These are phyloP conservation scores for Ariopsis seemanni DNA, from an alignment of 2,113 vertebrate genomes.

Conservation along the genomic window DNA sequence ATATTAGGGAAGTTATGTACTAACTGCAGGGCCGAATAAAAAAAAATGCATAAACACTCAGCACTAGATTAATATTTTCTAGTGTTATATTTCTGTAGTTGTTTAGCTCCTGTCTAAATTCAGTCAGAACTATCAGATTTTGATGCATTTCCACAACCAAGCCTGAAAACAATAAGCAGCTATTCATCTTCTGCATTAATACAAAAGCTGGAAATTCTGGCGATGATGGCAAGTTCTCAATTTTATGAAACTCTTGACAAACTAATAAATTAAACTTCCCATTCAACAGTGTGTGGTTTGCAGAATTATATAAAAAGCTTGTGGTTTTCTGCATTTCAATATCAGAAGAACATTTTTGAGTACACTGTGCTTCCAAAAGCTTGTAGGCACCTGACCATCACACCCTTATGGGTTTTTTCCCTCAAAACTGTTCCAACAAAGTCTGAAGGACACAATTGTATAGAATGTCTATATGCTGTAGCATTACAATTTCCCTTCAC, in stretches of 20 bases:
- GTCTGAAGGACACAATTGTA: background rate
- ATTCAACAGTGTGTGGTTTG: background rate
- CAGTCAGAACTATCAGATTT: background rate
- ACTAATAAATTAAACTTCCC: background rate
- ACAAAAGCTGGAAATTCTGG: background rate
- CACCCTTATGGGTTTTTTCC: background rate
- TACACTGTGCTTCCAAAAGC: background rate
- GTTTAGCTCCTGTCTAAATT: background rate
- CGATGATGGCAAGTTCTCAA: background rate
- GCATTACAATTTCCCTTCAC: background rate
- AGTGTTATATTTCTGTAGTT: background rate
- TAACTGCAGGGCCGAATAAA: background rate
- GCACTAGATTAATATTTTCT: too few relatives aligned
- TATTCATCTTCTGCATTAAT: background rate
- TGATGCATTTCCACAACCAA: background rate
- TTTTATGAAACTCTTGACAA: background rate
- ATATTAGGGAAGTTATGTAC: background rate
- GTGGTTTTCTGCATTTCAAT: background rate
- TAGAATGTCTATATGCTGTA: background rate
- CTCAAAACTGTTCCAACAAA: background rate
- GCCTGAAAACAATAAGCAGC: background rate
- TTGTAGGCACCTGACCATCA: background rate
- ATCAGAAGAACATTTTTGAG: background rate
- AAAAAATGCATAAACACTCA: background rate
- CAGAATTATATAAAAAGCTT: background rate